A percentile compares a stretch with the other conserved stretches of the same genome.
These are phyloP conservation scores for Panzeria rudis DNA, from an alignment of 2,888 invertebrate genomes.

Conservation along the genomic window DNA sequence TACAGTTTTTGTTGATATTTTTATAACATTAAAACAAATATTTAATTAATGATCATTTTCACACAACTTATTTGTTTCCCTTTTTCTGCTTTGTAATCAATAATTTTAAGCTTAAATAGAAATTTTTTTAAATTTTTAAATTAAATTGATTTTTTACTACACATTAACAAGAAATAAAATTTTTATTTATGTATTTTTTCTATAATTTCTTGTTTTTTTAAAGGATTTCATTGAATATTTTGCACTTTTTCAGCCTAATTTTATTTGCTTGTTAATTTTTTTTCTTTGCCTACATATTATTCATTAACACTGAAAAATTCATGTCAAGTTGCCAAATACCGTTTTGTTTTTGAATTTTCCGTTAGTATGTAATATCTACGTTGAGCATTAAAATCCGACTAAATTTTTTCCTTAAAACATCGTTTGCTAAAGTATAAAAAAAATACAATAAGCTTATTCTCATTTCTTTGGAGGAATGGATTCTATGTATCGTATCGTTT, in stretches of 20 bases:
- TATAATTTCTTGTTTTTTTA: background rate
- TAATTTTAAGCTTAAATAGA: conserved; percentile 34
- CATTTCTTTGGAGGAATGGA: conserved; percentile 28
- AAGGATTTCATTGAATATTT: conserved; percentile 14
- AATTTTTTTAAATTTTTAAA: background rate
- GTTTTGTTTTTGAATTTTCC: conserved; percentile 52
- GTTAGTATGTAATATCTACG: conserved; percentile 62
- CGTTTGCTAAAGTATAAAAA: conserved; percentile 16
- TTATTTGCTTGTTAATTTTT: conserved; percentile 26
- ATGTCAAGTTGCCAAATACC: conserved; percentile 54
- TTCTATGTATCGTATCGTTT: conserved; percentile 14
- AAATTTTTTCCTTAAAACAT: conserved; percentile 50
- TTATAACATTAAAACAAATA: background rate
- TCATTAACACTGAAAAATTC: conserved; percentile 57
- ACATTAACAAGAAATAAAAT: background rate
- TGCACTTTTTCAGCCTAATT: conserved; percentile 15
- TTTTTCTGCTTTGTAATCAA: conserved; percentile 43
- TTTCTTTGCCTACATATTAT: conserved; percentile 62
- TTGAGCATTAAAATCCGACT: conserved; percentile 67
- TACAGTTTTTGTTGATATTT: background rate
- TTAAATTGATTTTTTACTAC: conserved; percentile 4
- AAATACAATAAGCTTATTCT: conserved; percentile 26
- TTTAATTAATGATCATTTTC: conserved; percentile 9
- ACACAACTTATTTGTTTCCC: background rate
- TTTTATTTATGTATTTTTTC: background rate